Conservation (phyloP, 2,113 vertebrate species). For the Elachura formosa region DNA sequence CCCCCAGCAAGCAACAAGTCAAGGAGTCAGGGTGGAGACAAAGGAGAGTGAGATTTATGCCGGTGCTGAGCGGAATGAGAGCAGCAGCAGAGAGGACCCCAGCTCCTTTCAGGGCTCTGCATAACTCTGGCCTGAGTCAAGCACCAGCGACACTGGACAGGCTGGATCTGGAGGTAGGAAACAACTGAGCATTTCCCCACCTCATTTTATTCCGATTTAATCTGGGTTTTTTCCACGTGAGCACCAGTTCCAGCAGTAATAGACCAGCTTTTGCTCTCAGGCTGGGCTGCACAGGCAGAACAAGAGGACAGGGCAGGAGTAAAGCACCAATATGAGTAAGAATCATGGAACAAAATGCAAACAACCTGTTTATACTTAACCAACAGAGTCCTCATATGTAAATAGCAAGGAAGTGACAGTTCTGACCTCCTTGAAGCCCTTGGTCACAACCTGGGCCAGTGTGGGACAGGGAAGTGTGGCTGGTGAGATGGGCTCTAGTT, state of each 20-base stretch:
- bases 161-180: not conserved
- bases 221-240: not conserved
- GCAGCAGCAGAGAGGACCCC: not conserved
- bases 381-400: not conserved
- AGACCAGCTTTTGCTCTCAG: not conserved
- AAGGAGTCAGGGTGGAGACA: not conserved
- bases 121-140: not conserved
- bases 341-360: not conserved
- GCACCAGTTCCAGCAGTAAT: not conserved
- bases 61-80: not conserved
- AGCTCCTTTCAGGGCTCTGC: not conserved
- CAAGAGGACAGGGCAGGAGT: not conserved
- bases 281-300: not conserved
- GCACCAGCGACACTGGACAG: not conserved
- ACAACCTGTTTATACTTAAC: not conserved
- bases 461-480: not conserved
- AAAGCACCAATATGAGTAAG: not conserved
- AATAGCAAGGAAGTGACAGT: not conserved
- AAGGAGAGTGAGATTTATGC: not conserved
- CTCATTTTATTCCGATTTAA: not conserved
- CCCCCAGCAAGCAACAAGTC: too few species aligned
- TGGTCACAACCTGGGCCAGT: not conserved
- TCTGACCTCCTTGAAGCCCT: not conserved
- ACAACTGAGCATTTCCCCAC: not conserved
- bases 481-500: not conserved